These are phyloP conservation scores for Leptinotarsa defecta DNA, from an alignment of 1,140 invertebrate species.

Conservation along the genomic window DNA sequence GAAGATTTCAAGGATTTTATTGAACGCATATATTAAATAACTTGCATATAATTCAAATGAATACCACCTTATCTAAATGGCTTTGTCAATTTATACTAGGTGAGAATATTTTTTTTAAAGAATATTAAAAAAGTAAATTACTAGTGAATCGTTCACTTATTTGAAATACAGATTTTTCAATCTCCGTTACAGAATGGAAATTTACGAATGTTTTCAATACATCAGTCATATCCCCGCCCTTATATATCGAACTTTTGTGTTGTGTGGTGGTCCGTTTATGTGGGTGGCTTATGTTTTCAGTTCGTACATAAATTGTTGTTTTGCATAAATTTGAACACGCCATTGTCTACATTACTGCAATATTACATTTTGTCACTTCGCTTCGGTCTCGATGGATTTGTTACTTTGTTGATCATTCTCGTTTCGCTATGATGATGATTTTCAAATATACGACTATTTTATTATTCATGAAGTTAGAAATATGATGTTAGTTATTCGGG, in stretches of 20 bases:
- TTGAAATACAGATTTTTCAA: too few species aligned
- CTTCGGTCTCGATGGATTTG: slow-evolving; percentile 7
- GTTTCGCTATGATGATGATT: slow-evolving; percentile 5
- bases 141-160: too few species aligned
- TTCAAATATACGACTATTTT: background rate
- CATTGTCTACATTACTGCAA: slow-evolving; percentile 2
- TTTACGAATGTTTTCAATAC: too few species aligned
- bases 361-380: slow-evolving; percentile 5
- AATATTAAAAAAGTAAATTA: too few species aligned
- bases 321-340: background rate
- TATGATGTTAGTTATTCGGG: slow-evolving; percentile 5
- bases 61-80: too few species aligned
- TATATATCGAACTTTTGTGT: background rate
- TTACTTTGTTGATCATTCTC: slow-evolving; percentile 8
- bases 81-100: too few species aligned
- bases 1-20: too few species aligned
- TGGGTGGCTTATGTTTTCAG: background rate
- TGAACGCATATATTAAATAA: too few species aligned
- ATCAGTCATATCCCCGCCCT: background rate
- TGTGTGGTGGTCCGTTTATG: background rate
- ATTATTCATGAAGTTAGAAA: slow-evolving; percentile 4
- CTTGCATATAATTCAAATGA: too few species aligned
- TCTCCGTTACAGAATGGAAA: too few species aligned
- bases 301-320: background rate
- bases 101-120: too few species aligned